Evolutionary conservation across 2,113 vertebrate species (phyloP).

Genomic region (Oenanthe oenanthe): DNA sequence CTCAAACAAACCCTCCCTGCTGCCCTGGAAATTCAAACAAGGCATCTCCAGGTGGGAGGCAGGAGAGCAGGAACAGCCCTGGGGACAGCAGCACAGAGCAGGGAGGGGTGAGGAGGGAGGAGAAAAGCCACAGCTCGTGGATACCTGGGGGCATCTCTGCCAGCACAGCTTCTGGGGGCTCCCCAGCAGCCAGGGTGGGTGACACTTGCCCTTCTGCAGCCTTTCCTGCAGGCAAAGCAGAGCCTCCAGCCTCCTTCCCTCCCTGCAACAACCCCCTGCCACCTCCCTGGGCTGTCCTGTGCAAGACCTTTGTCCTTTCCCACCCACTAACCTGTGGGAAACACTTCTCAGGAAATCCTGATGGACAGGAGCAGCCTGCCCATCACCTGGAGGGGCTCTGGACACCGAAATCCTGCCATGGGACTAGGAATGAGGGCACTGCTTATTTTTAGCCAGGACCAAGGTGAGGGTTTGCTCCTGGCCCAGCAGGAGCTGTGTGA

Average conservation of each 20-base stretch:
- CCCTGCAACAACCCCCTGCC: neutral
- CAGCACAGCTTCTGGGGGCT: neutral
- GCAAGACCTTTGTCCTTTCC: neutral
- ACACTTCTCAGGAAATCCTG: neutral
- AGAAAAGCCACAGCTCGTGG: neutral
- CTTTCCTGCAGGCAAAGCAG: neutral
- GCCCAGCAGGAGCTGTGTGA: neutral
- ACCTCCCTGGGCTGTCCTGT: neutral
- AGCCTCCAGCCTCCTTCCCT: neutral
- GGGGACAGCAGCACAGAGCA: neutral
- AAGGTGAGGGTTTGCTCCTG: neutral
- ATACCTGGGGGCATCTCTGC: accelerated
- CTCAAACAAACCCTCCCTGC: neutral
- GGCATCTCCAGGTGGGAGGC: neutral
- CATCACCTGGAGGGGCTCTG: neutral
- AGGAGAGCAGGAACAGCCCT: neutral
- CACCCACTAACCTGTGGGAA: neutral
- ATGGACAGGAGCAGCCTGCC: neutral
- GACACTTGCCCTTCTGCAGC: neutral
- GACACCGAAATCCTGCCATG: neutral
- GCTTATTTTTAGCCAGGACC: neutral
- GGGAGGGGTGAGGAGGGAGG: neutral
- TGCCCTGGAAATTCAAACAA: neutral
- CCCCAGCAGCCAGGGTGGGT: neutral
- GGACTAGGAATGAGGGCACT: neutral